phyloP scores from a whole-genome alignment of 2,888 invertebrate genomes.

The Venustoraphidia nigricollis region DNA sequence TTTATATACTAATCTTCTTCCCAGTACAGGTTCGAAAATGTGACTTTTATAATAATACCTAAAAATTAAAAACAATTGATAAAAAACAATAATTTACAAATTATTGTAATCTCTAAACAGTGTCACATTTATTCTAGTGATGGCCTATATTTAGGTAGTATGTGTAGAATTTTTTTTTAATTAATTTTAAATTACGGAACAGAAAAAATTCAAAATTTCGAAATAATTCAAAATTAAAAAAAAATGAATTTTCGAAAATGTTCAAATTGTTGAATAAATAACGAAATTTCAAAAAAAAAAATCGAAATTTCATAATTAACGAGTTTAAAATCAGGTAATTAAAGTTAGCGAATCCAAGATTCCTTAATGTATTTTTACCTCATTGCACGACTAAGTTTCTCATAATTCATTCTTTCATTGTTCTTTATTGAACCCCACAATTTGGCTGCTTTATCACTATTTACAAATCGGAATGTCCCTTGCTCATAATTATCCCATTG shows the following conservation, averaged over 20 bases:
- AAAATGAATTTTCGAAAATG: too few species aligned
- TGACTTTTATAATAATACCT: conserved; percentile 69
- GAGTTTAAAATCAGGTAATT: neutral
- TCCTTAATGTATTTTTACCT: conserved; percentile 30
- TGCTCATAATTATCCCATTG: conserved; percentile 76
- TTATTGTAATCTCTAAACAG: too few species aligned
- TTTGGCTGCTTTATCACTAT: conserved; percentile 72
- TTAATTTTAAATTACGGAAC: too few species aligned
- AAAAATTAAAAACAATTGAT: conserved; percentile 13
- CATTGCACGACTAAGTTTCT: conserved; percentile 84
- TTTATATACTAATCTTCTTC: conserved; percentile 62
- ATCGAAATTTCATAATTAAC: too few species aligned
- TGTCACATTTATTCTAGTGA: too few species aligned
- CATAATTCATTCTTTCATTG: conserved; percentile 82
- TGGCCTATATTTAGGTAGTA: too few species aligned
- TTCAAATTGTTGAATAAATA: too few species aligned
- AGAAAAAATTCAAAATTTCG: too few species aligned
- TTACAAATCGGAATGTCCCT: conserved; percentile 77
- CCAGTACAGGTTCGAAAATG: conserved; percentile 59
- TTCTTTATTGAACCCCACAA: conserved; percentile 77
- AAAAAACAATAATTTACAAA: neutral
- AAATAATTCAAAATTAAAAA: too few species aligned
- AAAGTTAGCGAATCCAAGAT: neutral
- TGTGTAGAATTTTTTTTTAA: too few species aligned
- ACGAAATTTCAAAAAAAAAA: too few species aligned